Conservation (phyloP, 2,797 vertebrate genomes). For the Catamblyrhynchus diadema region DNA sequence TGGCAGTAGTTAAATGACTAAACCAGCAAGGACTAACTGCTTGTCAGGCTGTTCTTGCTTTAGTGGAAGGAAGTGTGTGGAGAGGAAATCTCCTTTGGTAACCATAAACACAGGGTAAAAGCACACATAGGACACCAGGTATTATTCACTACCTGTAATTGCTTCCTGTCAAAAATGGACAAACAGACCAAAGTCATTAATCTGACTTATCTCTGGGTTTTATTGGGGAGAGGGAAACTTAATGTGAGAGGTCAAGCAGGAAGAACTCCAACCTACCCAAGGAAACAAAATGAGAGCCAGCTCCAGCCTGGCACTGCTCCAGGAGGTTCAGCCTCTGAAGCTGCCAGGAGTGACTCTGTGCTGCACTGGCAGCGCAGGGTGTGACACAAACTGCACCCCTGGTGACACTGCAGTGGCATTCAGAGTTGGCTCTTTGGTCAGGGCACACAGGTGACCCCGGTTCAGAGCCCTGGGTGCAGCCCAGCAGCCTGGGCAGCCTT, state of each 20-base stretch:
- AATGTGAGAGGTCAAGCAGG: not conserved
- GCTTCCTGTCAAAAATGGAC: constrained; percentile 39
- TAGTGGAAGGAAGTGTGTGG: not conserved
- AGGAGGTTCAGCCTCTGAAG: not conserved
- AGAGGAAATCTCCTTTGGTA: constrained; percentile 28
- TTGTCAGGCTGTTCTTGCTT: not conserved
- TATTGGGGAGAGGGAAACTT: not conserved
- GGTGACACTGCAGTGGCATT: not conserved
- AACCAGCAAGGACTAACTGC: constrained; percentile 28
- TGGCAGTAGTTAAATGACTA: not conserved
- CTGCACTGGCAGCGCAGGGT: rapidly evolving
- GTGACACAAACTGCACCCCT: not conserved
- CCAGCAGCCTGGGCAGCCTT: not conserved
- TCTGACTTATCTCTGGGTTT: constrained; percentile 19
- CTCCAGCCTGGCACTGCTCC: not conserved
- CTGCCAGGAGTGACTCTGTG: rapidly evolving
- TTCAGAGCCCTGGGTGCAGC: rapidly evolving
- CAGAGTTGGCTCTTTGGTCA: not conserved
- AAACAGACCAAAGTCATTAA: constrained; percentile 39
- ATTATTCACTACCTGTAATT: not conserved
- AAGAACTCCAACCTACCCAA: not conserved
- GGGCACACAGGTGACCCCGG: not conserved
- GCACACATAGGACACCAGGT: not conserved
- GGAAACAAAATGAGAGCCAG: not conserved
- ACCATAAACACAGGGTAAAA: constrained; percentile 46